Conservation (phyloP, 2,113 vertebrate species). For the Haemorhous mexicanus region DNA sequence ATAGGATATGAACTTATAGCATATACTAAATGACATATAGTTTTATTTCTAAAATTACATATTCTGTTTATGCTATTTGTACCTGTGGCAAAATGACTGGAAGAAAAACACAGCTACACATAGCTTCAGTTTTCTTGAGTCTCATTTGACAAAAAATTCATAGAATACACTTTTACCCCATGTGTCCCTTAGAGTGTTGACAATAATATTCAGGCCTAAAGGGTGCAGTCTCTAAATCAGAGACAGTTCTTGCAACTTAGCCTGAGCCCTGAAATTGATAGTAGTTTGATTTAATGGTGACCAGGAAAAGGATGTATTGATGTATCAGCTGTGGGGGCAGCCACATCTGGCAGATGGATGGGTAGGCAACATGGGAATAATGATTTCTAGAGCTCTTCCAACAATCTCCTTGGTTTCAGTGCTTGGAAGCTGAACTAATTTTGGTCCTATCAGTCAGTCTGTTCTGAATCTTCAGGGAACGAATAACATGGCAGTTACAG, state of each 20-base stretch:
- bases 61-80: neutral
- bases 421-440: neutral
- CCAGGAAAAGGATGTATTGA: neutral
- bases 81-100: neutral
- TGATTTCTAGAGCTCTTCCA: neutral
- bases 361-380: neutral
- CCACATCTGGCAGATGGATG: neutral
- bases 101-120: neutral
- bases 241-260: neutral
- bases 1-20: neutral
- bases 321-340: neutral
- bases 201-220: neutral
- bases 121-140: neutral
- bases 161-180: neutral
- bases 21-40: neutral
- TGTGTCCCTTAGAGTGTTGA: neutral
- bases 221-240: neutral
- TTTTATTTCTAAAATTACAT: neutral
- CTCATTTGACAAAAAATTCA: neutral
- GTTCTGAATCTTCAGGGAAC: neutral
- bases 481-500: neutral
- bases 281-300: neutral
- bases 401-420: neutral
- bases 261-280: neutral
- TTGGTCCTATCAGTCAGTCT: neutral